Conservation (phyloP, 2,888 invertebrate species). For the Microplitis manilae region DNA sequence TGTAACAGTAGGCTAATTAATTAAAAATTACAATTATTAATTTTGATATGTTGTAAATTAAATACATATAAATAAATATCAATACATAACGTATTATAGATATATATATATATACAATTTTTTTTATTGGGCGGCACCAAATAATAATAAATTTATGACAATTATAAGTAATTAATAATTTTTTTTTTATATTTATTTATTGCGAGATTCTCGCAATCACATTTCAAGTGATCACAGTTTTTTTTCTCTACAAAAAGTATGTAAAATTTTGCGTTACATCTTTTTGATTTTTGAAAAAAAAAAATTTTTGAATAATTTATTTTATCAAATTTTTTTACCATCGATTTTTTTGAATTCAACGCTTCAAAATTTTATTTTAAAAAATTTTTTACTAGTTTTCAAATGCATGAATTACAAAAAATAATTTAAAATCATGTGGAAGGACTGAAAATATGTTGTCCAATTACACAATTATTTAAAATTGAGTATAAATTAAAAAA, state of each 20-base stretch:
- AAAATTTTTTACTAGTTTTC: too few species aligned
- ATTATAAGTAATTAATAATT: background rate
- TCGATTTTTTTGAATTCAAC: too few species aligned
- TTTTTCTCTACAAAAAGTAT: background rate
- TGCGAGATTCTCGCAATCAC: slow-evolving; percentile 3
- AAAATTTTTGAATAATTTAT: background rate
- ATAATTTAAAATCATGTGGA: too few species aligned
- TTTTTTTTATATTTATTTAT: background rate
- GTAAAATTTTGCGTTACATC: background rate
- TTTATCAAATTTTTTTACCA: too few species aligned
- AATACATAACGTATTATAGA: background rate
- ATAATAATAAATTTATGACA: background rate
- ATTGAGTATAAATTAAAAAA: background rate
- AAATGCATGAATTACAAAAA: too few species aligned
- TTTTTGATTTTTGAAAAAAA: background rate
- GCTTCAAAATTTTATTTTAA: too few species aligned
- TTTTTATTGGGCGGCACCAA: slow-evolving; percentile 8
- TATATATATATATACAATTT: slow-evolving; percentile 4
- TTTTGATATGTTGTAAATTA: slow-evolving; percentile 2
- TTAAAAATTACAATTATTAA: background rate
- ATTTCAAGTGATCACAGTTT: background rate
- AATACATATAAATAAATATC: background rate
- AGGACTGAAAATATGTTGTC: too few species aligned
- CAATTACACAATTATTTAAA: background rate
- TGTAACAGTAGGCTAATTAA: background rate